Base-by-base conservation (phyloP, 2,113 vertebrate species). In the Mesitornis unicolor region DNA sequence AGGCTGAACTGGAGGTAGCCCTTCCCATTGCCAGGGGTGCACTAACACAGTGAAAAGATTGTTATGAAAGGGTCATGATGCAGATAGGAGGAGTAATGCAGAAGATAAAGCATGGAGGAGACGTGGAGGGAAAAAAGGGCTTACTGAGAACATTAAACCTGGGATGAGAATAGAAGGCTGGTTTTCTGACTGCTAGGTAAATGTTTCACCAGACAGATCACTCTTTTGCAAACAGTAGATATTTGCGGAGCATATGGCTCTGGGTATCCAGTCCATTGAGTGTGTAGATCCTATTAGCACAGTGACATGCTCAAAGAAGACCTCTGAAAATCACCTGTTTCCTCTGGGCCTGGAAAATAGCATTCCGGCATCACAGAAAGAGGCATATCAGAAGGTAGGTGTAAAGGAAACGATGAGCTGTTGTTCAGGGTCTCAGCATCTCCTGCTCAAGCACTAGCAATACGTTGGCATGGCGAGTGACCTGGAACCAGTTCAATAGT, bases 391-490 rank as follows among this genome's bases (percentile, higher is more conserved):
- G 29, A 78, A 74, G 12, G 31, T 6, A 59, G 36, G n/a, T 29
- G 7, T 3, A 54, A 40, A 43, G 4, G 10, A 48, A 38, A 57
- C 0, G 4, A 29, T 25, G 31, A 47, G 14, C 6, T 53, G 7
- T 25, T 1, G 0, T 36, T 33, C 65, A 47, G 8, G 13, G 7
- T 40, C 51, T 51, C 38, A 73, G 14, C 12, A 17, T 10, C 28
- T 54, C 35, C 33, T 35, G 50, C 36, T 76, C 43, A n/a, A 20
- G 54, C 40, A 43, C 22, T 13, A 11, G 26, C 1, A 6, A 53
- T 28, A 24, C 0, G 0, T 14, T 36, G 26, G 20, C 16, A 42
- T 4, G 26, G 54, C 14, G 48, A 18, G 19, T 63, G 43, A 10
- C 11, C 42, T 54, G 17, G 11, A 50, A 48, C 17, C 24, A 10